These are phyloP conservation scores for Takifugu rubripes DNA, from an alignment of 2,797 vertebrate species.

Conservation along the genomic window DNA sequence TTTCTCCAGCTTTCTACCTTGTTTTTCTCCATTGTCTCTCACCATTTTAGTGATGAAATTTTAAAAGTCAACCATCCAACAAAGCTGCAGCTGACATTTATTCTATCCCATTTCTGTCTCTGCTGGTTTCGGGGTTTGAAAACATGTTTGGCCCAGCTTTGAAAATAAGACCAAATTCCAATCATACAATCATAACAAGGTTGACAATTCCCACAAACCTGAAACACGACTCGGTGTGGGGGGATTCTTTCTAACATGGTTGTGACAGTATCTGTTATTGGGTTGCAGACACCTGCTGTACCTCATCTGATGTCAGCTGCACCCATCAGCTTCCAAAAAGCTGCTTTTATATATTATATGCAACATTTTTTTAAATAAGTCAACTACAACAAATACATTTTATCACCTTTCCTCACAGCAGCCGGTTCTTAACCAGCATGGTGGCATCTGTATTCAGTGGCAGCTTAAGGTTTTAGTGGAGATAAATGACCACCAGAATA, in stretches of 20 bases:
- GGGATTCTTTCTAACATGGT: not conserved
- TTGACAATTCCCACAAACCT: slow-evolving; percentile 2
- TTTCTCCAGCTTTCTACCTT: slow-evolving; percentile 18
- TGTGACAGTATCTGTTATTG: not conserved
- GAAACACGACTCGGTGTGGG: not conserved
- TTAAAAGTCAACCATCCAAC: too few species aligned
- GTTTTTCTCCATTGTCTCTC: too few species aligned
- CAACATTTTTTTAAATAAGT: not conserved
- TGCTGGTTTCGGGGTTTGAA: not conserved
- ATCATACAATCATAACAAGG: not conserved
- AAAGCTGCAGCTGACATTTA: too few species aligned
- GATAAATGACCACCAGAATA: slow-evolving; percentile 51
- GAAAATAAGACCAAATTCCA: slow-evolving; percentile 7
- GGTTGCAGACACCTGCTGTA: slow-evolving; percentile 3
- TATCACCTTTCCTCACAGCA: slow-evolving; percentile 25
- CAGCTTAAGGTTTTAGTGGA: slow-evolving; percentile 39
- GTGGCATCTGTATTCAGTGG: slow-evolving; percentile 31
- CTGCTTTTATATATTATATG: not conserved
- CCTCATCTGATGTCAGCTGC: slow-evolving; percentile 11
- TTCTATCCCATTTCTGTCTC: too few species aligned
- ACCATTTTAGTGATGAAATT: too few species aligned
- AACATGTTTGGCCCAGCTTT: not conserved
- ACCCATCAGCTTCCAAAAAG: slow-evolving; percentile 3
- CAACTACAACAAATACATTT: slow-evolving; percentile 10
- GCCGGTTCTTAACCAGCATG: slow-evolving; percentile 19